Conservation (phyloP, 2,797 vertebrate species). For the Siniperca scherzeri region DNA sequence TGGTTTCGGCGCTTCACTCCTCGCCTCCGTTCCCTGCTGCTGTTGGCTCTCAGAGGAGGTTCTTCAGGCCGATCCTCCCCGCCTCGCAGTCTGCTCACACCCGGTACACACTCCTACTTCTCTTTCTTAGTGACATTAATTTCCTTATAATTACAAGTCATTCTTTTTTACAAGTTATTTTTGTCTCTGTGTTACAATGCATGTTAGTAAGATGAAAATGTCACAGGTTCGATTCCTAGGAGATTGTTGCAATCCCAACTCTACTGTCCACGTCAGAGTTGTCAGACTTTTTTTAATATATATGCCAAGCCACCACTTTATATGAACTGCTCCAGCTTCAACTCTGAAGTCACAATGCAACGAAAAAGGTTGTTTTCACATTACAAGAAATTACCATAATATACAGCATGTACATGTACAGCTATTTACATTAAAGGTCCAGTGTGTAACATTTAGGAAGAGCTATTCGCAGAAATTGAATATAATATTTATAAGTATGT, state of each 20-base stretch:
- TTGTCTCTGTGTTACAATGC: not conserved
- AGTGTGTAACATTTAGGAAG: too few species aligned
- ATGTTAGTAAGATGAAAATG: not conserved
- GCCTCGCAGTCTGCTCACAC: conserved; percentile 80
- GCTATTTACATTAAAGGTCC: too few species aligned
- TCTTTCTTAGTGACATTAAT: not conserved
- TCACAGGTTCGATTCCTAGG: not conserved
- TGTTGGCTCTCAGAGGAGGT: conserved; percentile 91
- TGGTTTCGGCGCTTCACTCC: conserved; percentile 91
- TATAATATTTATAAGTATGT: too few species aligned
- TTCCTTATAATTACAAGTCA: not conserved
- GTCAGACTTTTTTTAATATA: not conserved
- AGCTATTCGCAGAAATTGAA: too few species aligned
- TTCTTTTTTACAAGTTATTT: not conserved
- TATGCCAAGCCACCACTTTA: not conserved
- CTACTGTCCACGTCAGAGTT: not conserved
- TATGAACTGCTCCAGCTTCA: not conserved
- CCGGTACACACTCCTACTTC: conserved; percentile 65
- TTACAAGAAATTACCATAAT: not conserved
- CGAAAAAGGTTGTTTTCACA: too few species aligned
- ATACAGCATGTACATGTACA: too few species aligned
- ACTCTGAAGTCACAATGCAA: not conserved
- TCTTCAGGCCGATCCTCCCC: conserved; percentile 91
- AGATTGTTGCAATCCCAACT: not conserved
- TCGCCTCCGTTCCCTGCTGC: conserved; percentile 93